These are phyloP conservation scores for Colossoma macropomum DNA, from an alignment of 2,113 vertebrate genomes.

Conservation along the genomic window DNA sequence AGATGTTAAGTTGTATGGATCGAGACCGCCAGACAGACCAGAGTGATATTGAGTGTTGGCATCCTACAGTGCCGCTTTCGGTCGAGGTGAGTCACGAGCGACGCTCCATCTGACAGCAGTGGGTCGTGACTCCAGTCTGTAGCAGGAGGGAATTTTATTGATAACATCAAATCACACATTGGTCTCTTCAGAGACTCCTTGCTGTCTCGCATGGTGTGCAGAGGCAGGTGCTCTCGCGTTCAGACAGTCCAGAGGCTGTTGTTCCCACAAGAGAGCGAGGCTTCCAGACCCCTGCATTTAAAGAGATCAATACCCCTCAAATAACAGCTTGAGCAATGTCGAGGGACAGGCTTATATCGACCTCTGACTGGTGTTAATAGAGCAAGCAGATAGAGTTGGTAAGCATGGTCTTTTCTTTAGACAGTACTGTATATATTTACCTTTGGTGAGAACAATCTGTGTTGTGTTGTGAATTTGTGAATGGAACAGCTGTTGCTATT, in stretches of 20 bases:
- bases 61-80: slow-evolving; percentile 64
- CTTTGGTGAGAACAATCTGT: background rate
- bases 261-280: slow-evolving; percentile 54
- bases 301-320: slow-evolving; percentile 71
- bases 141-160: slow-evolving; percentile 77
- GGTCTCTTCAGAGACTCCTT: slow-evolving; percentile 67
- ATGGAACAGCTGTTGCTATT: background rate
- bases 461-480: background rate
- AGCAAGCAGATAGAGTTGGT: slow-evolving; percentile 49
- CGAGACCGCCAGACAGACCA: slow-evolving; percentile 55
- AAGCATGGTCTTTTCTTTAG: background rate
- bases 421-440: background rate
- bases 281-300: slow-evolving; percentile 76
- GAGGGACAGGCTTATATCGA: slow-evolving; percentile 68
- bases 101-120: slow-evolving; percentile 44
- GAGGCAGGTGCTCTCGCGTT: slow-evolving; percentile 44
- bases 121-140: slow-evolving; percentile 60
- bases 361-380: slow-evolving; percentile 64
- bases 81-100: slow-evolving; percentile 63
- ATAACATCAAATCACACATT: slow-evolving; percentile 80
- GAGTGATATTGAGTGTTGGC: slow-evolving; percentile 79
- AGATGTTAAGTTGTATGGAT: slow-evolving; percentile 70
- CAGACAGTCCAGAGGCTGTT: slow-evolving; percentile 56
- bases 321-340: slow-evolving; percentile 63
- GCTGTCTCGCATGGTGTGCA: slow-evolving; percentile 53